A percentile compares a stretch with the other conserved stretches of the same genome.
These are phyloP conservation scores for Heptranchias perlo DNA, from an alignment of 2,113 vertebrate species.

Conservation along the genomic window DNA sequence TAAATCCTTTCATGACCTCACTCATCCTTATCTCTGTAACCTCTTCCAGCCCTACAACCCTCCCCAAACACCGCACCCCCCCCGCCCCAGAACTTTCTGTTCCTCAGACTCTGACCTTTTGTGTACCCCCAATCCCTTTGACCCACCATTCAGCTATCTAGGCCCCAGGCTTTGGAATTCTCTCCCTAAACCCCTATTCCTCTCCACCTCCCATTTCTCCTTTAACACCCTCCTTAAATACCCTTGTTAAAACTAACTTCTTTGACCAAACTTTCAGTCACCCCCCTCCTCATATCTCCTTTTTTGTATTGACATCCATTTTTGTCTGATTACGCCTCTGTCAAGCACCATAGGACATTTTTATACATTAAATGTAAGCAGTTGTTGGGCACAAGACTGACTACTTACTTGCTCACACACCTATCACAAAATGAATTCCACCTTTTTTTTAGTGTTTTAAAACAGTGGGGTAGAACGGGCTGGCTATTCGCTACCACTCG, in stretches of 20 bases:
- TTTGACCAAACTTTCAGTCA: not conserved
- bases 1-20: not conserved
- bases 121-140: no score
- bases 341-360: not conserved
- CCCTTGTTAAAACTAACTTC: not conserved
- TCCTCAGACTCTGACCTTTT: no score
- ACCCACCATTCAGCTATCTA: no score
- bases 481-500: not conserved
- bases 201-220: not conserved
- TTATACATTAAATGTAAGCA: not conserved
- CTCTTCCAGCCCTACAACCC: no score
- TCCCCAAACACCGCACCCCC: no score
- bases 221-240: not conserved
- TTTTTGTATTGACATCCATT: no score
- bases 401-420: not conserved
- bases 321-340: not conserved
- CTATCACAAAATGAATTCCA: not conserved
- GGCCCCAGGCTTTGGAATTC: no score
- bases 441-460: not conserved
- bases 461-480: not conserved
- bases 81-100: no score
- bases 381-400: not conserved
- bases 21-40: no score
- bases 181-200: not conserved
- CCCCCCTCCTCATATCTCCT: not conserved